Percentiles rank a stretch among this genome's conserved stretches.
These are phyloP conservation scores for Hippoglossus hippoglossus DNA, from an alignment of 2,797 vertebrate species.

Conservation along the genomic window DNA sequence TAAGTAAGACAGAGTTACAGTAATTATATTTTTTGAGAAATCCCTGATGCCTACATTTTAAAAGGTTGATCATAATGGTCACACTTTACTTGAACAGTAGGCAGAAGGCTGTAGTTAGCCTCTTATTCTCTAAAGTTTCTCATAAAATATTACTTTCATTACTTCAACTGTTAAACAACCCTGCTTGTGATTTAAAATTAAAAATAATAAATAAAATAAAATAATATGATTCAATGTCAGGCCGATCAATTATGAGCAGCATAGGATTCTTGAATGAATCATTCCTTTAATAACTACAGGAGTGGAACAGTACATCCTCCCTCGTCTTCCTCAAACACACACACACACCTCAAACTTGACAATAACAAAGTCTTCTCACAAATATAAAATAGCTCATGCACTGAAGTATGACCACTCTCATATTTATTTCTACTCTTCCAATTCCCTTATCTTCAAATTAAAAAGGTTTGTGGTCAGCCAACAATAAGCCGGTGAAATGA, in stretches of 20 bases:
- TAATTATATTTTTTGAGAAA: no score
- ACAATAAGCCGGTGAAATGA: constrained; percentile 17
- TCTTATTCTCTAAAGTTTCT: not conserved
- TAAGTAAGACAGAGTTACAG: not conserved
- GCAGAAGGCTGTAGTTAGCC: not conserved
- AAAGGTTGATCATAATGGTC: not conserved
- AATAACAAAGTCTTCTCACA: not conserved
- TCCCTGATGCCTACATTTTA: not conserved
- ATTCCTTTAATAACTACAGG: constrained; percentile 20
- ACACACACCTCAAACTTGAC: not conserved
- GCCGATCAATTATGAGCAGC: not conserved
- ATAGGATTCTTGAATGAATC: constrained; percentile 5
- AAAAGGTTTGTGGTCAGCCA: not conserved
- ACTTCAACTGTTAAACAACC: not conserved
- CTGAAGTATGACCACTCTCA: not conserved
- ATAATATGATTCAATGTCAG: not conserved
- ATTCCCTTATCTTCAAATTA: constrained; percentile 10
- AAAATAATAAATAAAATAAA: not conserved
- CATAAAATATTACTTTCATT: not conserved
- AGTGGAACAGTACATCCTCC: not conserved
- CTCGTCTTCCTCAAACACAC: not conserved
- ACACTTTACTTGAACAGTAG: not conserved
- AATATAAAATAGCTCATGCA: not conserved
- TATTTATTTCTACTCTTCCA: not conserved
- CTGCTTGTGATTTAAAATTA: not conserved